Evolutionary conservation across 1,140 invertebrate genomes (phyloP).

Genomic region (Orius insidiosus): DNA sequence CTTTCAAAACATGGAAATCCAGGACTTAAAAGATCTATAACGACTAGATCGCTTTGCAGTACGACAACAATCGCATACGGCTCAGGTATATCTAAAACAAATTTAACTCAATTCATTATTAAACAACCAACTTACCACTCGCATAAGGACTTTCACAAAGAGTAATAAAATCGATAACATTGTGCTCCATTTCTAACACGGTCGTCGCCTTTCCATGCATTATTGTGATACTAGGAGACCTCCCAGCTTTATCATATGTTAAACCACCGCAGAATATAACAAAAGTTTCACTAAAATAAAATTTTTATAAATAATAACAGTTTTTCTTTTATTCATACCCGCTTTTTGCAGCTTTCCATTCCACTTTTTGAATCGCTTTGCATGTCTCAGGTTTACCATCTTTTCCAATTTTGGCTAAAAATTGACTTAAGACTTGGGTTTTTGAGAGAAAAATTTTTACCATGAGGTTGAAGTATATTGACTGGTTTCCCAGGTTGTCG

Average conservation of each 20-base stretch:
- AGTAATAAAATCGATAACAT: constrained; percentile 91
- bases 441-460: constrained; percentile 33
- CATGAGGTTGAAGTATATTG: constrained; percentile 75
- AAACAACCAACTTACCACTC: constrained; percentile 47
- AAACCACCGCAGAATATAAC: constrained; percentile 92
- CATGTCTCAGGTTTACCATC: constrained; percentile 73
- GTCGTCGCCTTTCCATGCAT: constrained; percentile 91
- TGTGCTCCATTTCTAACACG: constrained; percentile 96
- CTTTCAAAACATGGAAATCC: constrained; percentile 98
- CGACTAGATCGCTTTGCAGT: constrained; percentile 92
- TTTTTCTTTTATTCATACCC: constrained; percentile 63
- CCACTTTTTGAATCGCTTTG: constrained; percentile 84
- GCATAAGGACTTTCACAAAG: constrained; percentile 85
- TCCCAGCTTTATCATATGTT: constrained; percentile 70
- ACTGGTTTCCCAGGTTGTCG: constrained; percentile 57
- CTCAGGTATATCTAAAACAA: constrained; percentile 74
- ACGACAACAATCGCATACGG: constrained; percentile 95
- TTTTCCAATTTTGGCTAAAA: constrained; percentile 70
- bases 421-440: constrained; percentile 16
- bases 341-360: constrained; percentile 78
- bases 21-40: constrained; percentile 84
- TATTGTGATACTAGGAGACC: constrained; percentile 88
- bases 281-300: constrained; percentile 53
- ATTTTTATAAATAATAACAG: not conserved
- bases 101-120: constrained; percentile 12